Evolutionary conservation across 2,797 vertebrate species (phyloP), one percentile per base, ranked within the genome.

Genomic region (Microcaecilia unicolor): DNA sequence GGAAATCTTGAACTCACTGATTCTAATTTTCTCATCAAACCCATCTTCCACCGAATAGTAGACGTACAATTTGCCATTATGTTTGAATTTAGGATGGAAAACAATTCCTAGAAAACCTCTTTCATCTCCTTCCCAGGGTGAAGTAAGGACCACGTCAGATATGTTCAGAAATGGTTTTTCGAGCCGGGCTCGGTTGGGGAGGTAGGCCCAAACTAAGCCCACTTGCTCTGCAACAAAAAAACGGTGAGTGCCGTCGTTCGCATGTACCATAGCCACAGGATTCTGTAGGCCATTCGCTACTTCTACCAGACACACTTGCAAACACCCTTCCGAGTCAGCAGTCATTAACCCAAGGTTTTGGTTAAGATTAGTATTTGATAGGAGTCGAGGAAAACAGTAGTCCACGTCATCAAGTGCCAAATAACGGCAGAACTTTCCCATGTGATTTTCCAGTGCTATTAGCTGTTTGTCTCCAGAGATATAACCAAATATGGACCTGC

Each of bases 121-220:
- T 66, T 98, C 95, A 0, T 98, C 95, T 2, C 95, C 95, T 63
- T 97, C 90, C 94, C 94, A 98, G 1, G 91, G 84, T 1, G 95
- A 98, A 1, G 93, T 98, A 29, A 98, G 67, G 20, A 98, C 95
- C 0, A 76, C 82, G 33, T 80, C 59, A 1, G 83, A 89, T 53
- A 97, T 76, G 58, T 98, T 98, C 51, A 98, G 61, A 70, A 98
- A 98, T 0, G 95, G 93, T 27, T 35, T 84, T 42, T 82, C 69
- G 1, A 98, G 69, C 41, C 78, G 81, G 17, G 91, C 88, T 18
- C 61, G 58, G 17, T 93, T 81, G 0, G 87, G 84, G 18, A 98
- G 87, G 69, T 90, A 97, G 7, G 81, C 65, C 95, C 95, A 98
- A 31, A 98, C 92, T 58, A 98, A 49, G 35, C 95, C 95, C 19